phyloP scores from a whole-genome alignment of 2,797 vertebrate genomes.

The Steatocranus sp. region DNA sequence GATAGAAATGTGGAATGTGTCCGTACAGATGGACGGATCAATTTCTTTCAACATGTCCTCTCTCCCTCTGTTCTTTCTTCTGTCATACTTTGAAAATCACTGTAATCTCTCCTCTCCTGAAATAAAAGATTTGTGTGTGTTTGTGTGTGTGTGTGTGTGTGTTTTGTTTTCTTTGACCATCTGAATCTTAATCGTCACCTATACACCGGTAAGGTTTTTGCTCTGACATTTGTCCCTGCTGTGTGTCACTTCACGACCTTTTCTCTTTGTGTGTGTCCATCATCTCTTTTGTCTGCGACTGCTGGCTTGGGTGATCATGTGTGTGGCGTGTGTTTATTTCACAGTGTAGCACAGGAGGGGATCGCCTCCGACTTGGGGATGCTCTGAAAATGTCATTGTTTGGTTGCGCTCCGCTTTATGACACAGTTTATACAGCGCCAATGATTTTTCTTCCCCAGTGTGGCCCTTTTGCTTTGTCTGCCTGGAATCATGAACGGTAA shows the following conservation, averaged over 20 bases:
- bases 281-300: slow-evolving; percentile 57
- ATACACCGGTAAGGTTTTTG: slow-evolving; percentile 16
- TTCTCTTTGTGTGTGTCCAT: slow-evolving; percentile 42
- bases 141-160: background rate
- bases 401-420: slow-evolving; percentile 64
- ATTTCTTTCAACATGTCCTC: slow-evolving; percentile 57
- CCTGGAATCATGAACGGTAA: slow-evolving; percentile 71
- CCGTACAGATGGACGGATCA: slow-evolving; percentile 63
- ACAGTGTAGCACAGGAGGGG: slow-evolving; percentile 25
- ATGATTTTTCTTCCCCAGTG: slow-evolving; percentile 57
- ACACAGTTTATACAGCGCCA: slow-evolving; percentile 68
- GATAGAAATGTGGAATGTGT: slow-evolving; percentile 72
- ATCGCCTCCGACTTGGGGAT: slow-evolving; percentile 44
- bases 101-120: slow-evolving; percentile 18
- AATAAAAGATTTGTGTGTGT: slow-evolving; percentile 23
- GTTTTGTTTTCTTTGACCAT: background rate
- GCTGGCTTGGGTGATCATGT: slow-evolving; percentile 41
- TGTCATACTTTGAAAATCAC: slow-evolving; percentile 46
- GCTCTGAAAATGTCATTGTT: slow-evolving; percentile 75
- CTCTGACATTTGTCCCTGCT: slow-evolving; percentile 50
- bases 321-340: slow-evolving; percentile 45
- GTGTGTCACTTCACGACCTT: slow-evolving; percentile 56
- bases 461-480: slow-evolving; percentile 67
- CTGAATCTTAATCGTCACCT: slow-evolving; percentile 49
- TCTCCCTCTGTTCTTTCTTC: slow-evolving; percentile 31